Conservation (phyloP, 2,797 vertebrate genomes). For the Coracias cyanogaster region DNA sequence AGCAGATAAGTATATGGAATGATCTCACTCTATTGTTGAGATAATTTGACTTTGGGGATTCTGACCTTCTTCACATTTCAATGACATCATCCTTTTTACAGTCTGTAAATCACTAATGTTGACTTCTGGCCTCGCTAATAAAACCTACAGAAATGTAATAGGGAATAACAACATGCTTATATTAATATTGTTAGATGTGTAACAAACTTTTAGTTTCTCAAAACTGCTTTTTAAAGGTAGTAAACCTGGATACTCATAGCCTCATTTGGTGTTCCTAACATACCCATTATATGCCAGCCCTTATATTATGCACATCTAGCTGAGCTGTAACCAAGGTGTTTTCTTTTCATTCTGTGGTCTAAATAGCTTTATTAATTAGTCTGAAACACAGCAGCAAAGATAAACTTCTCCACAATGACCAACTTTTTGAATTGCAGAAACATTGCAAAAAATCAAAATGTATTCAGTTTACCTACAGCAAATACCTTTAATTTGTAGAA, state of each 20-base stretch:
- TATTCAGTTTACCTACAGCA: neutral
- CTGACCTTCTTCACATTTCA: constrained; percentile 65
- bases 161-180: neutral
- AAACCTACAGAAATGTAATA: constrained; percentile 9
- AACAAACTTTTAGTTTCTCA: neutral
- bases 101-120: constrained; percentile 50
- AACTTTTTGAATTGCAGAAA: neutral
- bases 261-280: neutral
- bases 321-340: neutral
- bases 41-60: constrained; percentile 75
- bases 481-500: neutral
- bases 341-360: neutral
- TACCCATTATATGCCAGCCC: neutral
- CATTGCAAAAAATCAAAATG: neutral
- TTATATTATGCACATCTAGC: neutral
- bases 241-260: neutral
- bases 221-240: neutral
- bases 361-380: neutral
- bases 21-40: constrained; percentile 78
- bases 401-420: neutral
- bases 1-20: constrained; percentile 66
- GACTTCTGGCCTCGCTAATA: constrained; percentile 49
- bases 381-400: constrained; percentile 3
- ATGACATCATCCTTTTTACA: constrained; percentile 65
- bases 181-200: neutral